Base-by-base conservation (phyloP, 2,113 vertebrate species). In the Psilopsiagon aymara region DNA sequence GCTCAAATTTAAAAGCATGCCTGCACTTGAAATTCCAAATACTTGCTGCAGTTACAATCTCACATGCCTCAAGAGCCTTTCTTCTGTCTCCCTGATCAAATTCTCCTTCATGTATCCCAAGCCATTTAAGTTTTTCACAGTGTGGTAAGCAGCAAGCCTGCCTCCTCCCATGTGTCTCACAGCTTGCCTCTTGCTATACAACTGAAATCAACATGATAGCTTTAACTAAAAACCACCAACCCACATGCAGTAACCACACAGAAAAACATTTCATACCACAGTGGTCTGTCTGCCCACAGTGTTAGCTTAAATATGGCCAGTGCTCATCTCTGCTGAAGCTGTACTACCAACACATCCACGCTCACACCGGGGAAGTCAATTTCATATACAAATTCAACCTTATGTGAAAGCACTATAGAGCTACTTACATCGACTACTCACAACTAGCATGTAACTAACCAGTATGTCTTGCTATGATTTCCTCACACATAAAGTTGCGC, bases 391-490 rank as follows among this genome's bases (percentile, higher is more conserved):
- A 71, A 81, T 15, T 17, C 9, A 70, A 5, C 14, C 64, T 37
- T 17, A 21, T 1, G 10, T 3, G 8, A 13, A 73, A 77, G 63
- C 12, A 70, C 13, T 16, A 3, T 3, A 49, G 44, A 37, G 6
- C 41, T n/a, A 12, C 7, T 67, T 15, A 3, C 5, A 28, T 5
- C 0, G 7, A 17, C 16, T 37, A 27, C 4, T 69, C 17, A 28
- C 5, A 46, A 9, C 1, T 2, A 0, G 5, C 17, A 46, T 1
- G 8, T 0, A 8, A 2, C 10, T 74, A 81, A 53, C 6, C 35
- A 66, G 1, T 6, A 31, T 4, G 4, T 10, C 9, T 29, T 51
- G 10, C 12, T 51, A 27, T 1, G 4, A 53, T 8, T n/a, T 55
- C 11, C 8, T 69, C 35, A 59, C 2, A 46, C 10, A 16, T 24